Evolutionary conservation across 2,797 vertebrate species (phyloP).

Genomic region (Neoniphon sammara): DNA sequence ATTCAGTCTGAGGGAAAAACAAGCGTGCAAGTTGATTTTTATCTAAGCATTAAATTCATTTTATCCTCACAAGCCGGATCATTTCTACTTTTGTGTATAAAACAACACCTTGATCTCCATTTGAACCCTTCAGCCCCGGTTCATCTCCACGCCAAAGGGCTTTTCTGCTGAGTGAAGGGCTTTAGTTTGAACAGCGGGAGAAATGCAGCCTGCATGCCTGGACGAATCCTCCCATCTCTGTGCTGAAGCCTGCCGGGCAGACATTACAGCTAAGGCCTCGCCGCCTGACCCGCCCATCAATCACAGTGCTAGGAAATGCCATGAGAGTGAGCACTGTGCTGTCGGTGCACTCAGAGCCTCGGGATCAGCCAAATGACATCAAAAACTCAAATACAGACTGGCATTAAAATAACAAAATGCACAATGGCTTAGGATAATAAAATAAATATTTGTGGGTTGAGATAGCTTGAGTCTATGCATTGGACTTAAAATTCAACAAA

Average conservation of each 20-base stretch:
- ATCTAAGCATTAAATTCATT: background rate
- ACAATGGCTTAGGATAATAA: too few species aligned
- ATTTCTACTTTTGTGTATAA: background rate
- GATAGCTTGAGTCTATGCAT: too few species aligned
- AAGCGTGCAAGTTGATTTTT: background rate
- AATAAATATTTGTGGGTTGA: too few species aligned
- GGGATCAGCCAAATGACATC: too few species aligned
- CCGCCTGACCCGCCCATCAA: constrained; percentile 47
- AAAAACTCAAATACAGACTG: too few species aligned
- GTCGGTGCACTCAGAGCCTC: too few species aligned
- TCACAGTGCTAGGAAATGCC: constrained; percentile 13
- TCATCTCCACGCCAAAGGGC: constrained; percentile 11
- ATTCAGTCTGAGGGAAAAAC: background rate
- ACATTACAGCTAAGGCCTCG: background rate
- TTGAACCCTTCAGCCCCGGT: constrained; percentile 67
- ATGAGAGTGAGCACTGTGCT: too few species aligned
- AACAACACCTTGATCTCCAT: constrained; percentile 62
- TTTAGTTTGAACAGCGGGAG: constrained; percentile 47
- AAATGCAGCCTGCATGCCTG: constrained; percentile 58
- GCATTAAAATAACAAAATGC: too few species aligned
- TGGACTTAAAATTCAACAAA: too few species aligned
- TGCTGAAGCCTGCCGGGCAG: constrained; percentile 48
- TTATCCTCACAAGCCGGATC: background rate
- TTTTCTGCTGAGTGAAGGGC: constrained; percentile 22
- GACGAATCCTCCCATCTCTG: constrained; percentile 42